Evolutionary conservation across 2,888 invertebrate genomes (phyloP).

Genomic region (Pristionchus arcanus): DNA sequence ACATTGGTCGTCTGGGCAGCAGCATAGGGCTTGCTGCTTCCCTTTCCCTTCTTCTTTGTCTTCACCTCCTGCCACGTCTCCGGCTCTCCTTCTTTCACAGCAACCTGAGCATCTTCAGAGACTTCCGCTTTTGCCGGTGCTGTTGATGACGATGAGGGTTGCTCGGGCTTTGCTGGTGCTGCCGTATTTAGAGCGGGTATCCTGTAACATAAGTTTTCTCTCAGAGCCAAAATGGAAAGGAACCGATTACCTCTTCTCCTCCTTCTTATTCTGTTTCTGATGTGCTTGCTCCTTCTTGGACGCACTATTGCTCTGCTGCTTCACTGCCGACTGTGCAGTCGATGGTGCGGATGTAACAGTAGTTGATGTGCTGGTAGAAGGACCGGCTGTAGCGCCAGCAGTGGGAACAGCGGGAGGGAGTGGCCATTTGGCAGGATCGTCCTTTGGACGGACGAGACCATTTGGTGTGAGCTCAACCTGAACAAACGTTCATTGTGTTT

Average conservation of each 20-base stretch:
- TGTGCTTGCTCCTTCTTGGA: constrained; percentile 53
- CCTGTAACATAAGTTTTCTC: not conserved
- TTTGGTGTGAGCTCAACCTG: constrained; percentile 66
- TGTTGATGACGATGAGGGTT: not conserved
- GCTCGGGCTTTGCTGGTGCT: not conserved
- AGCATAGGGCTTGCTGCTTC: constrained; percentile 46
- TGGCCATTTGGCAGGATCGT: constrained; percentile 91
- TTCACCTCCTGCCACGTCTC: constrained; percentile 70
- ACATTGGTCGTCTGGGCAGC: not conserved
- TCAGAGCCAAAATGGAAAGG: not conserved
- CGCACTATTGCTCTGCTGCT: not conserved
- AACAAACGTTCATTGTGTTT: constrained; percentile 22
- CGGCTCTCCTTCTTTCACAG: constrained; percentile 60
- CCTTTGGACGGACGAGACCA: constrained; percentile 80
- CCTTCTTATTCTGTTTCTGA: constrained; percentile 46
- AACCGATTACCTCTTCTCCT: constrained; percentile 37
- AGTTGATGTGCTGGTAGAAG: constrained; percentile 29
- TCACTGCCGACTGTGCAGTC: constrained; percentile 44
- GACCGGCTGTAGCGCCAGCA: constrained; percentile 57
- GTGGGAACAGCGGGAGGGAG: constrained; percentile 76
- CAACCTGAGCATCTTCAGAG: constrained; percentile 33
- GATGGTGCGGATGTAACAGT: constrained; percentile 20
- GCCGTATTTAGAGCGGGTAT: not conserved
- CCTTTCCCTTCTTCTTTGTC: constrained; percentile 67
- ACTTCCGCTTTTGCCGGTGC: not conserved